Evolutionary conservation across 2,113 vertebrate species (phyloP).

Genomic region (Pycnonotus jocosus): DNA sequence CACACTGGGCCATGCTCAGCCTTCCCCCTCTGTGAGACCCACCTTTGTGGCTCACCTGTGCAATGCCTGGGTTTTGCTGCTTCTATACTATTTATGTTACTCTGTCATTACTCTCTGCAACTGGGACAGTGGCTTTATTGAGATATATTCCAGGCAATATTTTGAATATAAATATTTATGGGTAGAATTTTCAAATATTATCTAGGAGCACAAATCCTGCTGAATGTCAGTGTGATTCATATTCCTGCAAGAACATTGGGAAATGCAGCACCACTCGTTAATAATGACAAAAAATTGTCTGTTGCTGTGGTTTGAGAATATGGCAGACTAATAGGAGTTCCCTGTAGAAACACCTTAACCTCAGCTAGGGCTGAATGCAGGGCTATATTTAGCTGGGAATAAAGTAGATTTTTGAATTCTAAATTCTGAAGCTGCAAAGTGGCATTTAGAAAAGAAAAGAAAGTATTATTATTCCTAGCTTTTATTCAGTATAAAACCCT

Average conservation of each 20-base stretch:
- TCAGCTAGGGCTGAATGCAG: background rate
- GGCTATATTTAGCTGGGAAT: background rate
- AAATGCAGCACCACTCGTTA: background rate
- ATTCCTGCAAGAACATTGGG: background rate
- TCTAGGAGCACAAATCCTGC: background rate
- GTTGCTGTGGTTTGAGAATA: background rate
- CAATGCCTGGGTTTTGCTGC: background rate
- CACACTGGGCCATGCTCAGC: background rate
- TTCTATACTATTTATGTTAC: background rate
- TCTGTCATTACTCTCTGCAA: background rate
- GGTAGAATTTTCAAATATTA: conserved; percentile 16
- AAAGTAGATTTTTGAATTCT: conserved; percentile 3
- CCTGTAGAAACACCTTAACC: background rate
- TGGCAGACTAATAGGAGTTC: background rate
- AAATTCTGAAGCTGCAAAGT: background rate
- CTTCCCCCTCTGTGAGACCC: background rate
- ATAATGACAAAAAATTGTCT: background rate
- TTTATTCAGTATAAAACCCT: background rate
- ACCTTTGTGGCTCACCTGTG: background rate
- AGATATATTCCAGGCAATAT: conserved; percentile 37
- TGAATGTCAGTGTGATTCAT: conserved; percentile 39
- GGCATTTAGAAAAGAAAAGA: background rate
- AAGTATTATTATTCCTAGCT: background rate
- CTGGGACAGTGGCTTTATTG: background rate
- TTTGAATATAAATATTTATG: conserved; percentile 50